A percentile compares a stretch with the other conserved stretches of the same genome.
Conservation (phyloP, 2,797 vertebrate species). For the Psittacula echo region DNA sequence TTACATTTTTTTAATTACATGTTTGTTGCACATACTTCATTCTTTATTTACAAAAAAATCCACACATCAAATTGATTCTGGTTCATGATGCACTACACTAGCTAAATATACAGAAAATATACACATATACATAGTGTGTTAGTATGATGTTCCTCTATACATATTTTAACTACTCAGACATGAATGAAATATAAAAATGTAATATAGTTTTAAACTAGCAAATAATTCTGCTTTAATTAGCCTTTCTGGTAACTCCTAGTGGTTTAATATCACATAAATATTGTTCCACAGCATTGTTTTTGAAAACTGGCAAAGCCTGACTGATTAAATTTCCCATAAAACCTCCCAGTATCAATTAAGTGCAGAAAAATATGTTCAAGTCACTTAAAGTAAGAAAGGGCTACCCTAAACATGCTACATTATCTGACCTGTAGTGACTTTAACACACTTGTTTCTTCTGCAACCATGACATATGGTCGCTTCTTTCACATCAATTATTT, state of each 20-base stretch:
- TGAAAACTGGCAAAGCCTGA: conserved; percentile 1
- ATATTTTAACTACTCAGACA: not conserved
- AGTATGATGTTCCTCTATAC: not conserved
- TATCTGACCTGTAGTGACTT: not conserved
- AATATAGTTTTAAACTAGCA: not conserved
- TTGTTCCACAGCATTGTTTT: not conserved
- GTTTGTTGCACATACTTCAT: not conserved
- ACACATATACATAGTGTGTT: not conserved
- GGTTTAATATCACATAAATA: conserved; percentile 36
- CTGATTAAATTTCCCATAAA: conserved; percentile 28
- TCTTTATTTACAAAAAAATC: not conserved
- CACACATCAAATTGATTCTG: not conserved
- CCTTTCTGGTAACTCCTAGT: not conserved
- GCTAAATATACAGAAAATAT: not conserved
- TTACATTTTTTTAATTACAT: not conserved
- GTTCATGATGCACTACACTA: not conserved
- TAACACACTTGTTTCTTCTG: not conserved
- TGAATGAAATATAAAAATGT: not conserved
- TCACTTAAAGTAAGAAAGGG: not conserved
- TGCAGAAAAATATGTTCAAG: conserved; percentile 5
- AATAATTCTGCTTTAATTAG: conserved; percentile 41
- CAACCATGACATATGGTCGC: not conserved
- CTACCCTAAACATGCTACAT: not conserved
- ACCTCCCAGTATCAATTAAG: conserved; percentile 6
- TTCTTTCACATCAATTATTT: not conserved